Evolutionary conservation across 2,888 invertebrate species (phyloP).

Genomic region (Lasioglossum villosulum): DNA sequence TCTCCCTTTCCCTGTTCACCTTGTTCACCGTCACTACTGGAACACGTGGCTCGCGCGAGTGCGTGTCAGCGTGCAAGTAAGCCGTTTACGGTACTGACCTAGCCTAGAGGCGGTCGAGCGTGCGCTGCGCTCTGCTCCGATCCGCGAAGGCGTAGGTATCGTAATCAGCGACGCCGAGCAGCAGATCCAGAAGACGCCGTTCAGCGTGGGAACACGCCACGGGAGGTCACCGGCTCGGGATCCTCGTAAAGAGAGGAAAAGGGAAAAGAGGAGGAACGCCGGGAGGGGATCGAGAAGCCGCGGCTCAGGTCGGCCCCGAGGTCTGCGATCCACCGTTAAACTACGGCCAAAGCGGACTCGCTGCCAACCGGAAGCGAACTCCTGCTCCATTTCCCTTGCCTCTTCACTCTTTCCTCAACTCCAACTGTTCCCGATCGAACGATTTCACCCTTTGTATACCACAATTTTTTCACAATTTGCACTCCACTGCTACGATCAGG

Average conservation of each 20-base stretch:
- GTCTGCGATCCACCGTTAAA: conserved; percentile 76
- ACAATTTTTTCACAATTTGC: background rate
- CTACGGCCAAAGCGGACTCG: conserved; percentile 44
- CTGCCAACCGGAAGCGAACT: conserved; percentile 55
- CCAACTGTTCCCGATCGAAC: background rate
- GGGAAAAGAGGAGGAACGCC: conserved; percentile 33
- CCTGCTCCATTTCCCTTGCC: conserved; percentile 67
- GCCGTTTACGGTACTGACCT: conserved; percentile 81
- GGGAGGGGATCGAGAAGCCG: conserved; percentile 33
- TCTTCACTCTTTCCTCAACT: background rate
- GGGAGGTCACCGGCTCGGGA: conserved; percentile 74
- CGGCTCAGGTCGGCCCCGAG: conserved; percentile 64
- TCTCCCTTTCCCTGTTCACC: conserved; percentile 19
- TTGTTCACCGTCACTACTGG: conserved; percentile 39
- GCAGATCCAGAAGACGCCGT: conserved; percentile 76
- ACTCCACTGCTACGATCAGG: background rate
- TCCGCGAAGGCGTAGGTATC: conserved; percentile 77
- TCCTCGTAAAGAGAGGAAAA: conserved; percentile 46
- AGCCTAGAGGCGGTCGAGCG: conserved; percentile 73
- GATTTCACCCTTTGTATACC: background rate
- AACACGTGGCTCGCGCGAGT: conserved; percentile 64
- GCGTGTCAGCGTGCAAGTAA: conserved; percentile 75
- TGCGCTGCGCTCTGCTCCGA: conserved; percentile 63
- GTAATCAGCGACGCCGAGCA: conserved; percentile 78
- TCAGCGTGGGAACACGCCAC: conserved; percentile 81